Percentiles rank a stretch among this genome's conserved stretches.
These are phyloP conservation scores for Catocala sponsa DNA, from an alignment of 2,888 invertebrate genomes.

Conservation along the genomic window DNA sequence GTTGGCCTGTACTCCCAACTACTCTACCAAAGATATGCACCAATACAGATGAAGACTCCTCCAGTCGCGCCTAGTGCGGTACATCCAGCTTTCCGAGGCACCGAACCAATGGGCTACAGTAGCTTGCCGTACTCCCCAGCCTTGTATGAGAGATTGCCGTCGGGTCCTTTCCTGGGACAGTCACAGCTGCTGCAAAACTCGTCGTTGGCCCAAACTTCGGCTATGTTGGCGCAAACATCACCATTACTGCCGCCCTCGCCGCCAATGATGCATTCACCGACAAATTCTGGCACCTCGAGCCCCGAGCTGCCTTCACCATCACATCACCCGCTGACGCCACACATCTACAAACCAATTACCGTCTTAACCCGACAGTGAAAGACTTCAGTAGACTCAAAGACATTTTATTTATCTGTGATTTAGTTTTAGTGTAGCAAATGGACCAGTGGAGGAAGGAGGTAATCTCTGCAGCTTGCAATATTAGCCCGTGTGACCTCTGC, in stretches of 20 bases:
- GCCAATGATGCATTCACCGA: conserved; percentile 73
- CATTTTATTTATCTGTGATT: conserved; percentile 80
- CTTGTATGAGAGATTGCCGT: conserved; percentile 73
- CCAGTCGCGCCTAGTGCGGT: conserved; percentile 85
- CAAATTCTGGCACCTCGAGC: conserved; percentile 75
- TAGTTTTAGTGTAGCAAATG: conserved; percentile 73
- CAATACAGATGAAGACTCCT: conserved; percentile 85
- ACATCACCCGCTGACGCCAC: conserved; percentile 77
- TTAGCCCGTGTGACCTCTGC: conserved; percentile 52
- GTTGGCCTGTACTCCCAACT: conserved; percentile 89
- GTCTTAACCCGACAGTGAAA: conserved; percentile 86
- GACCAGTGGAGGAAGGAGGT: conserved; percentile 69
- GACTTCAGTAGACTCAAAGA: conserved; percentile 56
- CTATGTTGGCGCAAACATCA: conserved; percentile 66
- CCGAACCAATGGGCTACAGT: conserved; percentile 75
- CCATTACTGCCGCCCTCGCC: conserved; percentile 79
- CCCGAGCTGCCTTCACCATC: conserved; percentile 78
- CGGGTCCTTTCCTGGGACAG: conserved; percentile 69
- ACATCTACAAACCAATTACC: conserved; percentile 88
- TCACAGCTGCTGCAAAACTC: conserved; percentile 66
- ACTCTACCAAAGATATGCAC: conserved; percentile 91
- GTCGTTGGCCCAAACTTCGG: conserved; percentile 57
- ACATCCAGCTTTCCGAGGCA: conserved; percentile 82
- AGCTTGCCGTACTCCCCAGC: conserved; percentile 77
- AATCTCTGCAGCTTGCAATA: conserved; percentile 68